Evolutionary conservation across 2,888 invertebrate species (phyloP), one percentile per base, ranked within the genome.

Genomic region (Synergus japonicus): DNA sequence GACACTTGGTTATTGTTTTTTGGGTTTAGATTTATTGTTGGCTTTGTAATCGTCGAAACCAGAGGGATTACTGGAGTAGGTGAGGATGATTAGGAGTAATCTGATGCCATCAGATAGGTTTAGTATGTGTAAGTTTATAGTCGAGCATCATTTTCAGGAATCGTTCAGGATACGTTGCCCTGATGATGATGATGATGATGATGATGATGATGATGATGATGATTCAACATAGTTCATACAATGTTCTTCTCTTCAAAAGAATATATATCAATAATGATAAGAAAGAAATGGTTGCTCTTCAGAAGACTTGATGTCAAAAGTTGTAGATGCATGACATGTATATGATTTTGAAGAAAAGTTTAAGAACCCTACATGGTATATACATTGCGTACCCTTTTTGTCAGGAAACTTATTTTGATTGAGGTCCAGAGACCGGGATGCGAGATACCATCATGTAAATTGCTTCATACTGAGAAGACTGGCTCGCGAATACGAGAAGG

Each of bases 371-470:
- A 15, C n/a, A 41, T 64, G 64, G 64, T 64, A 64, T 37, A 64
- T n/a, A n/a, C 15, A 13, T 15, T 41, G 18, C 43, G n/a, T n/a
- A 66, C 66, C 18, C n/a, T 66, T 66, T 65, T 66, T 18, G 9
- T 18, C 66, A 41, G n/a, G 64, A 54, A 64, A n/a, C 43, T 43
- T 66, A 66, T 43, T 66, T 67, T 22, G 13, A 44, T 44, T 43
- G n/a, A 44, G 22, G 46, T 22, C 13, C 29, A 64, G 64, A 67
- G 18, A 22, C 22, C 1, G 67, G 46, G 67, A 67, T 67, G 67
- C 82, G 83, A 83, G 84, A 85, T 84, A 86, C 85, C 84, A 83
- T 85, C 86, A 84, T 88, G 88, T 87, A 88, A 87, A 89, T 89
- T 87, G 88, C 86, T 86, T 88, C 86, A 85, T 85, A 86, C 85